Conservation (phyloP, 2,797 vertebrate genomes). For the Lateolabrax maculatus region DNA sequence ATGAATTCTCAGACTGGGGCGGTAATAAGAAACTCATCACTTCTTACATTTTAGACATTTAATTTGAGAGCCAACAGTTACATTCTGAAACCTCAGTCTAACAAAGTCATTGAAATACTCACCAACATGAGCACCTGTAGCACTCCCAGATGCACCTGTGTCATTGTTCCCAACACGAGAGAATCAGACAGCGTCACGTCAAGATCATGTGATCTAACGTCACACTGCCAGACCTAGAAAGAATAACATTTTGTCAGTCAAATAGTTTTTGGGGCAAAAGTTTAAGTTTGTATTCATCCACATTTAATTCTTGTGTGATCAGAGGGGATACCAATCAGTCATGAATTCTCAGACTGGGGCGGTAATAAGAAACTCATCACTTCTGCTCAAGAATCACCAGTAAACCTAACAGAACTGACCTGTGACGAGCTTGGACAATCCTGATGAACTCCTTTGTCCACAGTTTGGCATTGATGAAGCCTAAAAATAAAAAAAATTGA, state of each 20-base stretch:
- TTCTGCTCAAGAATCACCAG: background rate
- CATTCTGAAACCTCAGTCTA: background rate
- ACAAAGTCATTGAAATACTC: background rate
- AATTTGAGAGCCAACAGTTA: too few species aligned
- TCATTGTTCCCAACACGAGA: too few species aligned
- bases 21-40: slow-evolving; percentile 66
- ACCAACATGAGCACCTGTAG: background rate
- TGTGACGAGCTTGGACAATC: rapidly evolving
- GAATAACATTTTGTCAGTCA: too few species aligned
- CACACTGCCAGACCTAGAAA: background rate
- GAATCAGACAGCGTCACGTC: too few species aligned
- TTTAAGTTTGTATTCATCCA: too few species aligned
- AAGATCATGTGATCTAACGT: background rate
- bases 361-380: slow-evolving; percentile 64
- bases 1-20: slow-evolving; percentile 75
- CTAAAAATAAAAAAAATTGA: background rate
- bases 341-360: slow-evolving; percentile 78
- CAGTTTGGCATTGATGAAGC: background rate
- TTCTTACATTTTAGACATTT: background rate
- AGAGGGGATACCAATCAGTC: slow-evolving; percentile 75
- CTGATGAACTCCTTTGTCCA: background rate
- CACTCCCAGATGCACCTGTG: too few species aligned
- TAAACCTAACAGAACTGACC: rapidly evolving
- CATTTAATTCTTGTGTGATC: slow-evolving; percentile 9
- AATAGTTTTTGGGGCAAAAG: too few species aligned